Percentiles rank a stretch among this genome's conserved stretches.
phyloP scores from a whole-genome alignment of 1,140 invertebrate species.

The Drosophila pandora region DNA sequence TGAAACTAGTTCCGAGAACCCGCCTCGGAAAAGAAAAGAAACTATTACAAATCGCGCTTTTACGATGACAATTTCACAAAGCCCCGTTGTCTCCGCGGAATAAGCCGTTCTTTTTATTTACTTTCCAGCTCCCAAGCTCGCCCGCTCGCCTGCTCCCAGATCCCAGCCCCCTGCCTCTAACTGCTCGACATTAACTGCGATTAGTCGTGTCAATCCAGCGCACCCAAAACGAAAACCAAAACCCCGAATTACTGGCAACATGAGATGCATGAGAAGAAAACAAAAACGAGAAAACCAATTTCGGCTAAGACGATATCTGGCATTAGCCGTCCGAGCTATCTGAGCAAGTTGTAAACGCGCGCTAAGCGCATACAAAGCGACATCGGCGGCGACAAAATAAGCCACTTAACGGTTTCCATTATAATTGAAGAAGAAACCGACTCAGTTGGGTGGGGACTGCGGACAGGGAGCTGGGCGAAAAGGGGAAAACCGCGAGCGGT shows the following conservation, averaged over 20 bases:
- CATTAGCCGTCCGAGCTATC: constrained; percentile 42
- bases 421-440: constrained; percentile 68
- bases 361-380: constrained; percentile 56
- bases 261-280: constrained; percentile 7
- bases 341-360: constrained; percentile 46
- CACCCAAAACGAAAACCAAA: constrained; percentile 7
- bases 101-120: constrained; percentile 48
- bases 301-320: constrained; percentile 47
- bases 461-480: background rate
- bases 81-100: constrained; percentile 10
- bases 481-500: constrained; percentile 22
- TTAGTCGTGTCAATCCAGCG: constrained; percentile 53
- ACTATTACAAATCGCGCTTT: constrained; percentile 21
- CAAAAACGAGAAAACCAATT: constrained; percentile 21
- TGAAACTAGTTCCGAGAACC: constrained; percentile 60
- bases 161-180: constrained; percentile 39
- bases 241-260: constrained; percentile 36
- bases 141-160: constrained; percentile 1
- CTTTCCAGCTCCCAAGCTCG: constrained; percentile 13
- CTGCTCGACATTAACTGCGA: constrained; percentile 58
- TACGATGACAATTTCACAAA: constrained; percentile 37
- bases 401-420: constrained; percentile 79
- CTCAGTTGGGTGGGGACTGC: constrained; percentile 6
- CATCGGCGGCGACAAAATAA: constrained; percentile 67
- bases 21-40: constrained; percentile 49